phyloP scores from a whole-genome alignment of 2,113 vertebrate species.

The Ivindomyrus marchei region DNA sequence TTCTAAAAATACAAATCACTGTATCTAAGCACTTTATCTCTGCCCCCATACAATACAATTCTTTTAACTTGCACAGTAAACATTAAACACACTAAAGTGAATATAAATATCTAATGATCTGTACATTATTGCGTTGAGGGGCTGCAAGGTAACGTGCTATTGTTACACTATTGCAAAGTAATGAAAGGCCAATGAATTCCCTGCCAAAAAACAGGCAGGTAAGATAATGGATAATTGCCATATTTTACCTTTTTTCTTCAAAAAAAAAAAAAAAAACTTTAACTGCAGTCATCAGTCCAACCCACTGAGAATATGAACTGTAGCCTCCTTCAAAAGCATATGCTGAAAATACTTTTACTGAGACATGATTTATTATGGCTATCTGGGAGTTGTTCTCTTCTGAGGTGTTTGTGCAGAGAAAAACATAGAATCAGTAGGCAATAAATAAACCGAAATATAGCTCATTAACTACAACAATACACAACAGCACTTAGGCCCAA shows the following conservation, averaged over 20 bases:
- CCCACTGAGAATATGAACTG: constrained; percentile 51
- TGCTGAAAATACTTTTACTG: constrained; percentile 58
- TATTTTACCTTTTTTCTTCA: constrained; percentile 46
- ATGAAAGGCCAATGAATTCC: constrained; percentile 51
- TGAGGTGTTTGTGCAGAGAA: constrained; percentile 25
- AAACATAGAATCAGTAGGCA: constrained; percentile 50
- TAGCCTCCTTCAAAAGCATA: constrained; percentile 59
- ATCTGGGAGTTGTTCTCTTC: constrained; percentile 53
- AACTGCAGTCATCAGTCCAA: constrained; percentile 50
- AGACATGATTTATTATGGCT: constrained; percentile 68
- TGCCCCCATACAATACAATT: constrained; percentile 54
- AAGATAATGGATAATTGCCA: constrained; percentile 48
- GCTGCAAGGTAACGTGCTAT: constrained; percentile 69
- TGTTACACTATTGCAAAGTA: constrained; percentile 48
- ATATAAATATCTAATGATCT: constrained; percentile 74
- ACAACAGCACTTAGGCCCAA: constrained; percentile 64
- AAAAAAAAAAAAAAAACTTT: constrained; percentile 27
- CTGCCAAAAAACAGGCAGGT: constrained; percentile 50
- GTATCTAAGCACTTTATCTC: constrained; percentile 47
- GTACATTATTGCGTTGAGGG: constrained; percentile 89
- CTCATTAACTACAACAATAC: constrained; percentile 66
- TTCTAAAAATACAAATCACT: constrained; percentile 55
- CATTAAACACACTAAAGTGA: constrained; percentile 61
- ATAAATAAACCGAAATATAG: constrained; percentile 58
- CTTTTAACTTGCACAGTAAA: constrained; percentile 62